A percentile compares a stretch with the other conserved stretches of the same genome.
These are phyloP conservation scores for sheep (Ovis aries) DNA, from an alignment of 2,113 vertebrate genomes.

Conservation along the genomic window DNA sequence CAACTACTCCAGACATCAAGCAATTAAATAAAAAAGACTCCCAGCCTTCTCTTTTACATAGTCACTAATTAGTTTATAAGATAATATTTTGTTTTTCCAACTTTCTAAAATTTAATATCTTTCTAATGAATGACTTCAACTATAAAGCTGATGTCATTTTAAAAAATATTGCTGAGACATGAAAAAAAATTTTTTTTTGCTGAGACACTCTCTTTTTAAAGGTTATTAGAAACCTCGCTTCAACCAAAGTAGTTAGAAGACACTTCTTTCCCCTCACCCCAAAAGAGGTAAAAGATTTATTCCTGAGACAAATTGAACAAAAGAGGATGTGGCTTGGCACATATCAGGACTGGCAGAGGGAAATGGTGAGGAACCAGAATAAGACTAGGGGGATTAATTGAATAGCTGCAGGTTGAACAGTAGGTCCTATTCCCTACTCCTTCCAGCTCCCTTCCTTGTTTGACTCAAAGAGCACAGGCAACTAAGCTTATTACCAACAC, in stretches of 20 bases:
- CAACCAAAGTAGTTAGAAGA: not conserved
- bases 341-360: not conserved
- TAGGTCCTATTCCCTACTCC: not conserved
- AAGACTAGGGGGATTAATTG: not conserved
- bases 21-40: slow-evolving; percentile 58
- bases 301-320: not conserved
- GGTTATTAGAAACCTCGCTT: slow-evolving; percentile 37
- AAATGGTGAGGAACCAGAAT: not conserved
- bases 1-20: slow-evolving; percentile 37
- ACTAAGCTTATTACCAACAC: not conserved
- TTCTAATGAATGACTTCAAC: slow-evolving; percentile 30
- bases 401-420: not conserved
- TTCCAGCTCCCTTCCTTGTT: not conserved
- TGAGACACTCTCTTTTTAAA: slow-evolving; percentile 27
- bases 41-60: slow-evolving; percentile 37
- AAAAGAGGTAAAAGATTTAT: not conserved
- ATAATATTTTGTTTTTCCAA: slow-evolving; percentile 39
- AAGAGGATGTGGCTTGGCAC: not conserved
- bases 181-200: not conserved
- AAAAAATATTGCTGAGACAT: not conserved
- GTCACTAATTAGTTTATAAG: slow-evolving; percentile 49
- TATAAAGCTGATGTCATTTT: slow-evolving; percentile 45
- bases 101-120: slow-evolving; percentile 57
- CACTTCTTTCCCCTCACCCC: not conserved
- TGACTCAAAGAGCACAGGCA: not conserved